Percentiles rank a stretch among this genome's conserved stretches.
phyloP scores from a whole-genome alignment of 2,113 vertebrate species.

The Solenodon paradoxus region DNA sequence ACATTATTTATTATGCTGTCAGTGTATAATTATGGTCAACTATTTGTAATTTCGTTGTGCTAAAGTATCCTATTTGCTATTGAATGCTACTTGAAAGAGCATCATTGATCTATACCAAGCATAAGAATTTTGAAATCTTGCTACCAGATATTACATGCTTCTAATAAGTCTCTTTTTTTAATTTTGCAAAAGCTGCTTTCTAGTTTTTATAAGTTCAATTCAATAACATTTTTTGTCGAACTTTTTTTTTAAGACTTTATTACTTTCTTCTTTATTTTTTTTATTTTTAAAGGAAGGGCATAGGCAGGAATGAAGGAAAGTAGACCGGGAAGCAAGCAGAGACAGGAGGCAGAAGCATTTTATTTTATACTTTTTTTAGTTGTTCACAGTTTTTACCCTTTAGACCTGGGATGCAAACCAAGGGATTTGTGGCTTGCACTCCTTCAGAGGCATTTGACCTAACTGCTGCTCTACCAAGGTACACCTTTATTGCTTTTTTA shows the following conservation, averaged over 20 bases:
- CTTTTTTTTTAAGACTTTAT: not conserved
- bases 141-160: slow-evolving; percentile 2
- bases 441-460: too few species aligned
- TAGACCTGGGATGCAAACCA: too few species aligned
- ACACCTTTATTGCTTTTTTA: not conserved
- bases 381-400: too few species aligned
- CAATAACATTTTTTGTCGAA: slow-evolving; percentile 25
- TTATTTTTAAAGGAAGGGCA: too few species aligned
- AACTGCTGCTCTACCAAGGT: too few species aligned
- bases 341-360: too few species aligned
- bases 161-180: not conserved
- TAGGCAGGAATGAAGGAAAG: too few species aligned
- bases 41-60: slow-evolving; percentile 55
- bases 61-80: slow-evolving; percentile 55
- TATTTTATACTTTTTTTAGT: too few species aligned
- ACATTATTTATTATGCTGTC: slow-evolving; percentile 59
- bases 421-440: too few species aligned
- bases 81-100: slow-evolving; percentile 59
- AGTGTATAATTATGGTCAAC: slow-evolving; percentile 54
- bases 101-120: slow-evolving; percentile 53
- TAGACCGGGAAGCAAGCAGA: too few species aligned
- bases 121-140: slow-evolving; percentile 44
- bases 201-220: slow-evolving; percentile 34
- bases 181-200: slow-evolving; percentile 9
- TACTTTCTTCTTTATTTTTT: too few species aligned